These are phyloP conservation scores for Platichthys stellatus DNA, from an alignment of 2,113 vertebrate species.

Conservation along the genomic window DNA sequence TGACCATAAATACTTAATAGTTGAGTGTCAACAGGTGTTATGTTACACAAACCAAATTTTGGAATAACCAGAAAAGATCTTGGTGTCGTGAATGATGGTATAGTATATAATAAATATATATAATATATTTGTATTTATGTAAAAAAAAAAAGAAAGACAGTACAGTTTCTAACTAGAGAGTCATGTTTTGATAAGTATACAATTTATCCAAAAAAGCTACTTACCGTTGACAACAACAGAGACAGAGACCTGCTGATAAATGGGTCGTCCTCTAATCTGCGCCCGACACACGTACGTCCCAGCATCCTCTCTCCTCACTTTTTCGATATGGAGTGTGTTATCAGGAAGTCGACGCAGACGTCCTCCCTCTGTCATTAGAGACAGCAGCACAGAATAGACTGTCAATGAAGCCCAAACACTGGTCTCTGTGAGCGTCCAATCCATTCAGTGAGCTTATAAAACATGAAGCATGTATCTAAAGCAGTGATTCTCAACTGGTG, in stretches of 20 bases:
- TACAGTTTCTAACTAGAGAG: no score
- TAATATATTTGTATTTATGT: no score
- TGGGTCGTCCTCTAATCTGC: slow-evolving; percentile 64
- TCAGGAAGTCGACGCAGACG: slow-evolving; percentile 40
- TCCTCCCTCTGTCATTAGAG: neutral
- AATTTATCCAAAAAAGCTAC: slow-evolving; percentile 15
- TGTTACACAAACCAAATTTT: no score
- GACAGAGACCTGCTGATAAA: slow-evolving; percentile 1
- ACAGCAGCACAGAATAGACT: neutral
- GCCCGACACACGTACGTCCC: slow-evolving; percentile 76
- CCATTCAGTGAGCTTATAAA: neutral
- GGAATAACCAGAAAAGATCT: no score
- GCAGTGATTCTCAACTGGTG: no score
- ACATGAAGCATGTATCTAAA: no score
- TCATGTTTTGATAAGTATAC: neutral
- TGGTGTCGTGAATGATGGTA: no score
- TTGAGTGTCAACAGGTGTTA: no score
- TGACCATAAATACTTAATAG: no score
- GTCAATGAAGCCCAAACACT: neutral
- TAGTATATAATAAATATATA: neutral
- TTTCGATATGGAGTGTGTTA: slow-evolving; percentile 62
- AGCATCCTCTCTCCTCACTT: slow-evolving; percentile 66
- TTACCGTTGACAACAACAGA: slow-evolving; percentile 80
- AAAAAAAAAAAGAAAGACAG: neutral
- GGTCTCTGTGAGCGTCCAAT: neutral